Conservation (phyloP, 2,888 invertebrate species). For the Tortrix viridana region DNA sequence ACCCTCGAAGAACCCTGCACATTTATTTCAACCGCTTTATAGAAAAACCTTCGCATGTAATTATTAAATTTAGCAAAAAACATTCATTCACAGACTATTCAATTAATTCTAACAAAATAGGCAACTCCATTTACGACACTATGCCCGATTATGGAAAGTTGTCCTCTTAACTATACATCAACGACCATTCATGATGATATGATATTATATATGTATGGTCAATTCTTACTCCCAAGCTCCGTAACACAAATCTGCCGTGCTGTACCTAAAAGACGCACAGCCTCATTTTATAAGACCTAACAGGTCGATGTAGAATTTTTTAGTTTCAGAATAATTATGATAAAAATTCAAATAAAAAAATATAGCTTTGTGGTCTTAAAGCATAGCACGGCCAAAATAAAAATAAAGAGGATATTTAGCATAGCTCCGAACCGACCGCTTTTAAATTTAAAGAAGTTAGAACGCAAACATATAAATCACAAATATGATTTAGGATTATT, state of each 20-base stretch:
- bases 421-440: no score
- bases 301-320: no score
- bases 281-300: no score
- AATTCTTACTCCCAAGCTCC: conserved; percentile 1
- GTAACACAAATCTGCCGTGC: not conserved
- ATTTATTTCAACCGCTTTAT: conserved; percentile 10
- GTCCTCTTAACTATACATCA: conserved; percentile 30
- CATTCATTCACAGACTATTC: conserved; percentile 31
- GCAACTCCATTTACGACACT: conserved; percentile 14
- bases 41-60: conserved; percentile 14
- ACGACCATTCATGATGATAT: conserved; percentile 13
- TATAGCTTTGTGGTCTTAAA: no score
- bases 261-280: no score
- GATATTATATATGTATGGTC: conserved; percentile 11
- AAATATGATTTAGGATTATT: no score
- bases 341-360: no score
- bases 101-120: conserved; percentile 35
- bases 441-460: no score
- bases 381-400: no score
- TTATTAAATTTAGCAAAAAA: conserved; percentile 10
- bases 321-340: no score
- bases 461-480: no score
- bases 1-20: conserved; percentile 7
- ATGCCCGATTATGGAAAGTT: conserved; percentile 25
- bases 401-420: no score